Conservation (phyloP, 2,888 invertebrate species). For the Tinea trinotella region DNA sequence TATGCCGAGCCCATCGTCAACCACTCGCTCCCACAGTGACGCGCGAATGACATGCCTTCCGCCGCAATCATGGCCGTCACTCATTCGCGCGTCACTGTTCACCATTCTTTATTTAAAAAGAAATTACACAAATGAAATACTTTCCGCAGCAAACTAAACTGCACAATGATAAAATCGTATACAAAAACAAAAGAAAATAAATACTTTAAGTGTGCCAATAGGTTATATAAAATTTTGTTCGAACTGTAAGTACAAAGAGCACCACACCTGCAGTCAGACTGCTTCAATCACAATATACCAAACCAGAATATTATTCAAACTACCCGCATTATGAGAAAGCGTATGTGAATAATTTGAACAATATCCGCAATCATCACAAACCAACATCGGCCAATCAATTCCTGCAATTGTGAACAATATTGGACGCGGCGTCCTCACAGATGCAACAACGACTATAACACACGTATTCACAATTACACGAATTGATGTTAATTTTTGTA, state of each 20-base stretch:
- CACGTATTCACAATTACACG: neutral
- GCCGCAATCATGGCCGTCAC: neutral
- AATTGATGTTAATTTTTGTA: conserved; percentile 46
- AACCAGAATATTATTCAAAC: neutral
- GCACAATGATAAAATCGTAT: conserved; percentile 6
- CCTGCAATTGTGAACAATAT: neutral
- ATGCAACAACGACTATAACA: neutral
- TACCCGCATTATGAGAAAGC: neutral
- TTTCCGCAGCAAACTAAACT: neutral
- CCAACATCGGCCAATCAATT: neutral
- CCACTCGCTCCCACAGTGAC: neutral
- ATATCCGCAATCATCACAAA: neutral
- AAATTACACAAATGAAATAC: neutral
- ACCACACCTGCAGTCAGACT: conserved; percentile 10
- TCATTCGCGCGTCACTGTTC: neutral
- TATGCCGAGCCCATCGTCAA: neutral
- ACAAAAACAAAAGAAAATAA: conserved; percentile 1
- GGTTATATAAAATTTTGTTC: conserved; percentile 8
- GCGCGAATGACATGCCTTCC: neutral
- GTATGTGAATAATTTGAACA: neutral
- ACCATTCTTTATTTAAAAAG: neutral
- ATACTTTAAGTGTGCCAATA: neutral
- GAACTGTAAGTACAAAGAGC: conserved; percentile 8
- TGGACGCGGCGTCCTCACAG: neutral
- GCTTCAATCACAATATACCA: neutral